phyloP scores from a whole-genome alignment of 2,888 invertebrate species.

The Spilosoma lubricipeda region DNA sequence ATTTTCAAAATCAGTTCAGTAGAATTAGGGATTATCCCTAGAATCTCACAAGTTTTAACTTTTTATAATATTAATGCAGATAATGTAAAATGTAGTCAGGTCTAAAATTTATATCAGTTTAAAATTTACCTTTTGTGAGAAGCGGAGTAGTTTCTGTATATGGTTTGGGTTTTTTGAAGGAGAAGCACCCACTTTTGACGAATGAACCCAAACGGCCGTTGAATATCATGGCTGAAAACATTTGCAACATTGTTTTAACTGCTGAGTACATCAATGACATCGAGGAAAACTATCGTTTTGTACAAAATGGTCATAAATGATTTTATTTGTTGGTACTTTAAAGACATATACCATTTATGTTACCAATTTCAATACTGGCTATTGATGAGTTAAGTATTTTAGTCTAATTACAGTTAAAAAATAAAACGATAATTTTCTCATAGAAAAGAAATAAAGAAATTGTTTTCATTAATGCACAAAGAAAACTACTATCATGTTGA shows the following conservation, averaged over 20 bases:
- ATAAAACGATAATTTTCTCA: too few relatives aligned
- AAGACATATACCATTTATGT: not conserved
- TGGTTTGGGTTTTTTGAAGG: conserved; percentile 77
- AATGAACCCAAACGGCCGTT: conserved; percentile 86
- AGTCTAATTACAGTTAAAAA: too few relatives aligned
- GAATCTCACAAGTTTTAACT: too few relatives aligned
- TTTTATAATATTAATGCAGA: too few relatives aligned
- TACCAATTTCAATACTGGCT: too few relatives aligned
- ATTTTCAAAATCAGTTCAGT: too few relatives aligned
- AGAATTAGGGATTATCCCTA: too few relatives aligned
- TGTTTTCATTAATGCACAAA: too few relatives aligned
- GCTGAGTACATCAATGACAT: not conserved
- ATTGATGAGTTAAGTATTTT: too few relatives aligned
- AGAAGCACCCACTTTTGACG: conserved; percentile 80
- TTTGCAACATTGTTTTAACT: not conserved
- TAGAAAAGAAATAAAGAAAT: too few relatives aligned
- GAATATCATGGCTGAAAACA: conserved; percentile 88
- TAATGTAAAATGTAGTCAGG: not conserved
- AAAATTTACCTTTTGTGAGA: conserved; percentile 65
- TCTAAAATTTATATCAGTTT: not conserved
- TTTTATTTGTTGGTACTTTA: too few relatives aligned
- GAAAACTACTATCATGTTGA: too few relatives aligned
- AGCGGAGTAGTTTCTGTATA: conserved; percentile 86
- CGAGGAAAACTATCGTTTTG: not conserved
- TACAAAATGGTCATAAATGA: not conserved